phyloP scores from a whole-genome alignment of 2,888 invertebrate genomes.

The Orchesella flavescens region DNA sequence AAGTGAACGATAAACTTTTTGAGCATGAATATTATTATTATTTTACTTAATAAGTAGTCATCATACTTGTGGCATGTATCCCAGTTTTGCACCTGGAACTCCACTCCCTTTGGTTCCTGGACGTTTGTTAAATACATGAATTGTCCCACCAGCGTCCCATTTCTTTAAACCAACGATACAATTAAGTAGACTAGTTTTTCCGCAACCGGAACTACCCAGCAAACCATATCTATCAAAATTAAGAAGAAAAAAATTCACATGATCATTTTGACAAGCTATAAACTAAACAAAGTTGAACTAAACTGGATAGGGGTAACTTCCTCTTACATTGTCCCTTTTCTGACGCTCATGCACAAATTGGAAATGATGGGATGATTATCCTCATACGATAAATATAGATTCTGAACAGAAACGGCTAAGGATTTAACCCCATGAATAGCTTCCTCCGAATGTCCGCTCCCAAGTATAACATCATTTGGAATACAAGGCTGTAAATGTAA shows the following conservation, averaged over 20 bases:
- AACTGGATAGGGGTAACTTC: not conserved
- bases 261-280: no score
- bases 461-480: no score
- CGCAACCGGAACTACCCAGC: slow-evolving; percentile 45
- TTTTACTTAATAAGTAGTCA: no score
- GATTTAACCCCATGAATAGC: no score
- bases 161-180: slow-evolving; percentile 73
- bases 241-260: not conserved
- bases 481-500: no score
- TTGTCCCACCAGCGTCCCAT: slow-evolving; percentile 73
- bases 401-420: not conserved
- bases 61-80: slow-evolving; percentile 75
- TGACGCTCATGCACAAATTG: slow-evolving; percentile 15
- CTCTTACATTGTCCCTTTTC: slow-evolving; percentile 41
- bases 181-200: slow-evolving; percentile 73
- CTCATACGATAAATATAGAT: not conserved
- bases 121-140: slow-evolving; percentile 74
- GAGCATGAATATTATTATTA: no score
- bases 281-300: no score
- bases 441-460: no score
- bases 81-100: slow-evolving; percentile 75
- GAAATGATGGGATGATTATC: not conserved
- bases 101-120: slow-evolving; percentile 72
- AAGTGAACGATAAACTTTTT: no score
- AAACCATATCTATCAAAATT: slow-evolving; percentile 32